phyloP scores from a whole-genome alignment of 2,888 invertebrate species.

The Ormyrus rosae region DNA sequence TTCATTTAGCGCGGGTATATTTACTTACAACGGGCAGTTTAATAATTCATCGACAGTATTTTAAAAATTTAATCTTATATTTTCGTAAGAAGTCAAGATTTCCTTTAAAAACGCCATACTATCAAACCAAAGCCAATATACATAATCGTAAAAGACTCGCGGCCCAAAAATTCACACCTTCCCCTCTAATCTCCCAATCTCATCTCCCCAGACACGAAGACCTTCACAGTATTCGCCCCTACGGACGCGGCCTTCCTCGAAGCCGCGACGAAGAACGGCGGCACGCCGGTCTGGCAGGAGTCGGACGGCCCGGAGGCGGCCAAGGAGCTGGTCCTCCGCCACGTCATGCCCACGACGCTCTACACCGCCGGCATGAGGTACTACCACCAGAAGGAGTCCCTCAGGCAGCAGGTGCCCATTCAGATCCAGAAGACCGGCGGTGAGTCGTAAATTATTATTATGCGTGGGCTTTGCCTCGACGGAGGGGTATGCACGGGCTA shows the following conservation, averaged over 20 bases:
- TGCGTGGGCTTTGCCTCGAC: not conserved
- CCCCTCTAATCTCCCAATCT: too few relatives aligned
- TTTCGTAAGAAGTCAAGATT: too few relatives aligned
- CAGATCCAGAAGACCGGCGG: conserved; percentile 89
- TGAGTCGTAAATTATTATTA: conserved; percentile 69
- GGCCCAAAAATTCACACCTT: too few relatives aligned
- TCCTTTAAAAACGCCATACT: too few relatives aligned
- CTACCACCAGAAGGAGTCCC: conserved; percentile 89
- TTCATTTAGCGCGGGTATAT: too few relatives aligned
- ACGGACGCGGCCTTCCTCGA: conserved; percentile 85
- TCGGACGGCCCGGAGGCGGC: conserved; percentile 77
- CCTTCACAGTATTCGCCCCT: conserved; percentile 91
- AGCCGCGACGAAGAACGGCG: conserved; percentile 79
- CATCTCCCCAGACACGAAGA: conserved; percentile 79
- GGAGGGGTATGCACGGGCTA: too few relatives aligned
- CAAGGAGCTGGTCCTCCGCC: conserved; percentile 85
- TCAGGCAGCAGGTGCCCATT: conserved; percentile 85
- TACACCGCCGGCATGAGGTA: conserved; percentile 92
- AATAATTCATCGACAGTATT: too few relatives aligned
- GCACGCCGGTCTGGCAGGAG: conserved; percentile 74
- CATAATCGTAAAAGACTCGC: too few relatives aligned
- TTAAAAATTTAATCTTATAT: too few relatives aligned
- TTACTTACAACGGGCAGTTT: too few relatives aligned
- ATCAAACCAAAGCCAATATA: too few relatives aligned
- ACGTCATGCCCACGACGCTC: conserved; percentile 86